phyloP scores from a whole-genome alignment of 2,888 invertebrate genomes.

The Eupithecia dodoneata region DNA sequence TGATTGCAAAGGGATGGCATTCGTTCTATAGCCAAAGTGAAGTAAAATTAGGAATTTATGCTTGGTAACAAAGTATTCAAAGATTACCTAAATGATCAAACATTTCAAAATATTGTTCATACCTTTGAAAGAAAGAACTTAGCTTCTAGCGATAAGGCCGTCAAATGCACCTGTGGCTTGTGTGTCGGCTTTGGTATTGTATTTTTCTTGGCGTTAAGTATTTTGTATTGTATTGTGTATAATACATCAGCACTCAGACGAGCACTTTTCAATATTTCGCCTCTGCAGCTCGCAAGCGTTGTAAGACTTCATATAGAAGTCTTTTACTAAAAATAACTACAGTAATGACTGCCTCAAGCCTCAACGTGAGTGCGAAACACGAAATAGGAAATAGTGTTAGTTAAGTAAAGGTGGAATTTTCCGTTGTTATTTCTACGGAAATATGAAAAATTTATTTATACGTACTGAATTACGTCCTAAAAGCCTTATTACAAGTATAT shows the following conservation, averaged over 20 bases:
- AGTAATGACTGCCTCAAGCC: constrained; percentile 38
- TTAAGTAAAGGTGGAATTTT: neutral
- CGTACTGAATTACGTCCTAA: neutral
- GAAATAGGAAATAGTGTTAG: neutral
- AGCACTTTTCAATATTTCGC: neutral
- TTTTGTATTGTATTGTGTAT: neutral
- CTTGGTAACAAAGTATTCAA: neutral
- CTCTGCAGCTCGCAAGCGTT: constrained; percentile 17
- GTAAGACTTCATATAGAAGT: constrained; percentile 41
- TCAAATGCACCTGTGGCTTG: too few species aligned
- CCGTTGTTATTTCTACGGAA: neutral
- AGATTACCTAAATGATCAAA: neutral
- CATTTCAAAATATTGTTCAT: neutral
- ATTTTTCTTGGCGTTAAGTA: too few species aligned
- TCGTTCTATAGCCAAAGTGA: neutral
- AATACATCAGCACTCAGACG: neutral
- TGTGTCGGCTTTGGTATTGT: too few species aligned
- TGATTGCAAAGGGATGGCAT: neutral
- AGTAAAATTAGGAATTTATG: neutral
- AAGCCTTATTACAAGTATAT: neutral
- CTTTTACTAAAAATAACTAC: constrained; percentile 39
- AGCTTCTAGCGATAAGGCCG: too few species aligned
- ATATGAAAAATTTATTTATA: neutral
- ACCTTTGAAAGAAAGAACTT: too few species aligned
- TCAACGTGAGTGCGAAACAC: constrained; percentile 8